phyloP scores from a whole-genome alignment of 2,113 vertebrate genomes.

The Fulmarus glacialis region DNA sequence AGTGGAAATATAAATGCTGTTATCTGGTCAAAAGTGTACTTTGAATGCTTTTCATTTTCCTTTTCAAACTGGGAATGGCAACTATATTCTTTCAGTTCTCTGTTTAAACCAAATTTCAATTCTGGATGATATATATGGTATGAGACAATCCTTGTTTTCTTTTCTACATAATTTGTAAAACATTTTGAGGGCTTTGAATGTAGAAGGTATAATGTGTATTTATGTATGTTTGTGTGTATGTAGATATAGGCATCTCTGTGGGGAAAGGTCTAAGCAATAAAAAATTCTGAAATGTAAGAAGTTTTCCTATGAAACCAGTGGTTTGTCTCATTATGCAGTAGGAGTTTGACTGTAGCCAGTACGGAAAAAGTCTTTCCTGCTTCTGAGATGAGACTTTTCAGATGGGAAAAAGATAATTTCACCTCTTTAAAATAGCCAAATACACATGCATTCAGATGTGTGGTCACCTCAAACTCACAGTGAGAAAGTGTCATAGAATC shows the following conservation, averaged over 20 bases:
- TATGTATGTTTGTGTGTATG: neutral
- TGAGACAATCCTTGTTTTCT: neutral
- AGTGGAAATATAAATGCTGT: neutral
- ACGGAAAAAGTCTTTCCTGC: neutral
- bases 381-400: neutral
- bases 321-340: neutral
- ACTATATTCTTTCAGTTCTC: neutral
- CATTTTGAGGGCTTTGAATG: neutral
- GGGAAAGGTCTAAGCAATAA: neutral
- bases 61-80: neutral
- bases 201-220: neutral
- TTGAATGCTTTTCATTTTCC: neutral
- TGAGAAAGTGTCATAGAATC: too few species aligned
- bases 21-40: neutral
- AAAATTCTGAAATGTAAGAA: neutral
- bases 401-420: neutral
- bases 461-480: neutral
- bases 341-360: neutral
- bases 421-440: neutral
- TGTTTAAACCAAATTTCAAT: neutral
- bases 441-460: fast-evolving
- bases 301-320: neutral
- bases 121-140: neutral
- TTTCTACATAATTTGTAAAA: neutral
- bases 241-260: neutral